Evolutionary conservation across 2,888 invertebrate genomes (phyloP), one percentile per base, ranked within the genome.

Genomic region (Lumbricus terrestris): DNA sequence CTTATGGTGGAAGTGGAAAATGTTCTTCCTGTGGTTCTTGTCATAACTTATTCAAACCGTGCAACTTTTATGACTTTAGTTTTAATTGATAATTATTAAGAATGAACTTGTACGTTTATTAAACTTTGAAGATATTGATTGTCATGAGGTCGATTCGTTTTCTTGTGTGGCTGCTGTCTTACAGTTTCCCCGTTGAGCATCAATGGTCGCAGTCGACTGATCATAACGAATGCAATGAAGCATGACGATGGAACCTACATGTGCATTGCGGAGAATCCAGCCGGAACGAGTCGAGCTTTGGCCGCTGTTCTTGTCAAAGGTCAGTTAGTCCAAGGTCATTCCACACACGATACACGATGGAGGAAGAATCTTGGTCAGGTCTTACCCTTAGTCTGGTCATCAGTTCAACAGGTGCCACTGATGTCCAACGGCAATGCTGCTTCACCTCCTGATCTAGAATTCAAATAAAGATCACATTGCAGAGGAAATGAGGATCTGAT

Each of bases 211-310:
- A 94, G 94, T 91, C 90, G 93, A 29, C 92, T 93, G 34, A 92
- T 93, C 5, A 93, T 95, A 69, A 91, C 93, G 34, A 93, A 94
- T 91, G 94, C 93, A 13, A 92, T 93, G 90, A 92, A 92, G 90
- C 92, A 93, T 40, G 94, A 95, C 91, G 94, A 93, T 13, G 95
- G 95, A n/a, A 92, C 93, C 54, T 96, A 95, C 92, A 94, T 94
- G 88, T 95, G 95, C 92, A 92, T 94, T 35, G 95, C 95, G 29
- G 93, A 93, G 91, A 95, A 95, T 91, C 93, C 93, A 13, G 95
- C 95, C n/a, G 94, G 94, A 35, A 91, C 91, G 38, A 93, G 95
- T 29, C 90, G 92, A 23, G 91, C 91, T 15, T 92, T 93, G 29
- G 93, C 93, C 8, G 92, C 93, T 15, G 93, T 95, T 82, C 92